phyloP scores from a whole-genome alignment of 2,888 invertebrate species.

The Drosophila testacea region DNA sequence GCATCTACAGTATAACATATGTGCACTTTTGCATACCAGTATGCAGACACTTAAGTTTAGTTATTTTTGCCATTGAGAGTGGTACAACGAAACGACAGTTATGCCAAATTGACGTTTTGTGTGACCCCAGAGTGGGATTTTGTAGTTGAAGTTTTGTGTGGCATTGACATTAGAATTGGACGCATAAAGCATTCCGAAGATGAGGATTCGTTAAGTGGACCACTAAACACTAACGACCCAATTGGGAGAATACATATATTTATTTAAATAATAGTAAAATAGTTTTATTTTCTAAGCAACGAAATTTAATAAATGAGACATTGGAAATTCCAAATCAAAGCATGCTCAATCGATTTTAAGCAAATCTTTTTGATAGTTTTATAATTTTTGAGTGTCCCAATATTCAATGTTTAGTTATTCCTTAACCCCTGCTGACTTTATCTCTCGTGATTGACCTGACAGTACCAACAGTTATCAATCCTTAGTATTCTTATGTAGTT shows the following conservation, averaged over 20 bases:
- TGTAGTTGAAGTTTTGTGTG: constrained; percentile 39
- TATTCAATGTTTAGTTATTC: neutral
- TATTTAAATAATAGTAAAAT: neutral
- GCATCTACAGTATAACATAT: neutral
- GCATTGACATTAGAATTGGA: constrained; percentile 45
- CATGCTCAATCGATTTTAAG: too few relatives aligned
- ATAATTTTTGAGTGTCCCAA: neutral
- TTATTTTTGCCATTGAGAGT: constrained; percentile 39
- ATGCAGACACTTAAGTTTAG: constrained; percentile 44
- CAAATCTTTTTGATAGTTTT: too few relatives aligned
- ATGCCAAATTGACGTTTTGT: constrained; percentile 68
- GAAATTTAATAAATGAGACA: too few relatives aligned
- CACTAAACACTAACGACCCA: constrained; percentile 4
- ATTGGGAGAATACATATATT: constrained; percentile 1
- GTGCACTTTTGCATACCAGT: constrained; percentile 1
- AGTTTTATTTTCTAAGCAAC: neutral
- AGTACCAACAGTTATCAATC: constrained; percentile 37
- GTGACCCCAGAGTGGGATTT: constrained; percentile 36
- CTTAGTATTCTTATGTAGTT: constrained; percentile 16
- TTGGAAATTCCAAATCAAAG: too few relatives aligned
- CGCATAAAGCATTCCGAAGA: constrained; percentile 31
- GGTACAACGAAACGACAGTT: constrained; percentile 32
- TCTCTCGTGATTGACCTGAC: constrained; percentile 35
- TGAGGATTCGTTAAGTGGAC: constrained; percentile 27
- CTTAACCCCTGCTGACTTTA: neutral